A percentile compares a stretch with the other conserved stretches of the same genome.
Conservation (phyloP, 2,888 invertebrate genomes). For the Dryobotodes eremita region DNA sequence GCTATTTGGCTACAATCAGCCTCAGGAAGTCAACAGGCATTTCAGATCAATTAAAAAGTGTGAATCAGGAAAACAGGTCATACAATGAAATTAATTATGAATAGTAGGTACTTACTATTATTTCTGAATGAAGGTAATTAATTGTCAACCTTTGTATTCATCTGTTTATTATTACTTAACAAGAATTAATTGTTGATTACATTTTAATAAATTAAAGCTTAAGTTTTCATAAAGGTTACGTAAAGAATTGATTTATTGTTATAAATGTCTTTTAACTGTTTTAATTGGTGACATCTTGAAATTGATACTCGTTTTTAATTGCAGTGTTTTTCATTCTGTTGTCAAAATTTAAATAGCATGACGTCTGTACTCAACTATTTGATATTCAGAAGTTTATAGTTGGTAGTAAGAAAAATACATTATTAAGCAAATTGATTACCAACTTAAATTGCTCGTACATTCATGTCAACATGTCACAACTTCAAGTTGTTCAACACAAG, state of each 20-base stretch:
- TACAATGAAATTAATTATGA: neutral
- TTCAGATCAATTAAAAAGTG: neutral
- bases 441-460: neutral
- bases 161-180: conserved; percentile 11
- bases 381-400: neutral
- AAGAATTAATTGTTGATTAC: conserved; percentile 25
- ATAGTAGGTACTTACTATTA: neutral
- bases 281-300: conserved; percentile 16
- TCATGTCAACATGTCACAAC: too few relatives aligned
- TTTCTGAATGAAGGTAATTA: conserved; percentile 17
- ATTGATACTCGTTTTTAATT: conserved; percentile 18
- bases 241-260: conserved; percentile 25
- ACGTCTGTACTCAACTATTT: neutral
- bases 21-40: neutral
- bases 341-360: conserved; percentile 15
- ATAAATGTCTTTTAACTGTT: conserved; percentile 8
- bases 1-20: too few relatives aligned
- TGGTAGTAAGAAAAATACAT: neutral
- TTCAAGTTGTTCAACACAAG: too few relatives aligned
- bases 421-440: neutral
- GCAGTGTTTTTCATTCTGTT: conserved; percentile 9
- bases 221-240: neutral
- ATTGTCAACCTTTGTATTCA: conserved; percentile 29
- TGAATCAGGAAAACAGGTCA: conserved; percentile 4
- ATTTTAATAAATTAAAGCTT: conserved; percentile 43